Evolutionary conservation across 2,888 invertebrate genomes (phyloP), one percentile per base, ranked within the genome.

Genomic region (Lasiommata megera): DNA sequence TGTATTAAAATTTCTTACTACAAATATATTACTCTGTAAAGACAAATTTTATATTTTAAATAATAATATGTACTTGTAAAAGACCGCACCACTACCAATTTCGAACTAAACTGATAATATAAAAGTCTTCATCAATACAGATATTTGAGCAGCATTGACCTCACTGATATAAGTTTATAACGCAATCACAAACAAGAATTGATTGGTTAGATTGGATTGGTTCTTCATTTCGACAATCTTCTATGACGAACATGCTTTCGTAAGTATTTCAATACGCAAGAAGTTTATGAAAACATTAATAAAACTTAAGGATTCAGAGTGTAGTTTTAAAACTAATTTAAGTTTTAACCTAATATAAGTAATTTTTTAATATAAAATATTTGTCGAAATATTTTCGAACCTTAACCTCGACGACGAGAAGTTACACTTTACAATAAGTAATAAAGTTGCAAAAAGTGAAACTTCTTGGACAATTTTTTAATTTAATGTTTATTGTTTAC

Each of bases 121-220:
- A 55, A 51, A 56, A 60, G 57, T 55, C 61, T 62, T 62, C 62
- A 62, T 50, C 75, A 71, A 63, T 70, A 29, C 14, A 72, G 63
- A 73, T 66, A 63, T 71, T 69, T 71, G 57, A 70, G 65, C 70
- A 71, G 66, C 70, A 64, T 62, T 85, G 85, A 87, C 86, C 84
- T 74, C 68, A 69, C 67, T 76, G 80, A 77, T 84, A 70, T 65
- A 61, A 59, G 66, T 46, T 46, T 74, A 77, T 82, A 83, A 73
- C 77, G 86, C 79, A 86, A 87, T 84, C 71, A 72, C 68, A 80
- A 84, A 82, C 79, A 86, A 74, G 71, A 75, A 71, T 82, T 84
- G 69, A 72, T 69, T 67, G n/a, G n/a, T n/a, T n/a, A 74, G 71
- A 75, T 71, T 82, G 83, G 69, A 72, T 69, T 67, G 56, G 63